These are phyloP conservation scores for Nannoperca australis DNA, from an alignment of 2,797 vertebrate genomes.

Conservation along the genomic window DNA sequence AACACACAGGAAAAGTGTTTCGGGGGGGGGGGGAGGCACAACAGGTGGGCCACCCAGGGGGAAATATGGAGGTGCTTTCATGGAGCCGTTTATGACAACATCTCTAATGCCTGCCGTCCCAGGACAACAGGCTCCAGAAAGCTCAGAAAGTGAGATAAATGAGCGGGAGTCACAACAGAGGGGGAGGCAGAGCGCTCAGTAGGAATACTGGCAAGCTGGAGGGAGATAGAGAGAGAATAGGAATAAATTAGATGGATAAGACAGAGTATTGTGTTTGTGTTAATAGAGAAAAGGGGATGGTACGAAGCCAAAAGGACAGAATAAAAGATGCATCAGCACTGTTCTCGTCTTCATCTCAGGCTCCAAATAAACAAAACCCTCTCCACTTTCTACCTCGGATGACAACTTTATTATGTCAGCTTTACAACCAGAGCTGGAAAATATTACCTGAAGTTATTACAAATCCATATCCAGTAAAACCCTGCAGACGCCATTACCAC, in stretches of 20 bases:
- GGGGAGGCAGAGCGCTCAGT: constrained; percentile 16
- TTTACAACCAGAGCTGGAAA: constrained; percentile 38
- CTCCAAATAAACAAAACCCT: constrained; percentile 35
- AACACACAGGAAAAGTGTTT: constrained; percentile 19
- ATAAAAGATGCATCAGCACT: constrained; percentile 29
- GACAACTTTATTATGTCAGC: constrained; percentile 48
- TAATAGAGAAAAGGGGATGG: constrained; percentile 21
- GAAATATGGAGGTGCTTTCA: constrained; percentile 43
- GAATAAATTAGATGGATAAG: constrained; percentile 57
- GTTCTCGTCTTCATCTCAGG: constrained; percentile 44
- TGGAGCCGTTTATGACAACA: constrained; percentile 55
- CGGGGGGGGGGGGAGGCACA: constrained; percentile 1
- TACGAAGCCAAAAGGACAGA: constrained; percentile 41
- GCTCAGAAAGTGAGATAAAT: constrained; percentile 67
- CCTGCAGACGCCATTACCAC: constrained; percentile 45
- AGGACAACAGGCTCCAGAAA: constrained; percentile 50
- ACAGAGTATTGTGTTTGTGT: constrained; percentile 42
- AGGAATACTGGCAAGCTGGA: constrained; percentile 51
- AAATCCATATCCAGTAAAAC: constrained; percentile 40
- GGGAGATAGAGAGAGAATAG: constrained; percentile 42
- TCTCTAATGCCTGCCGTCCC: constrained; percentile 48
- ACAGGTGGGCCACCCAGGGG: constrained; percentile 9
- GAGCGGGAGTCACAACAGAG: constrained; percentile 61
- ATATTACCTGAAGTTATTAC: constrained; percentile 51
- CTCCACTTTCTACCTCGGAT: constrained; percentile 17